These are phyloP conservation scores for Rhinoptilus africanus DNA, from an alignment of 2,113 vertebrate species.

Conservation along the genomic window DNA sequence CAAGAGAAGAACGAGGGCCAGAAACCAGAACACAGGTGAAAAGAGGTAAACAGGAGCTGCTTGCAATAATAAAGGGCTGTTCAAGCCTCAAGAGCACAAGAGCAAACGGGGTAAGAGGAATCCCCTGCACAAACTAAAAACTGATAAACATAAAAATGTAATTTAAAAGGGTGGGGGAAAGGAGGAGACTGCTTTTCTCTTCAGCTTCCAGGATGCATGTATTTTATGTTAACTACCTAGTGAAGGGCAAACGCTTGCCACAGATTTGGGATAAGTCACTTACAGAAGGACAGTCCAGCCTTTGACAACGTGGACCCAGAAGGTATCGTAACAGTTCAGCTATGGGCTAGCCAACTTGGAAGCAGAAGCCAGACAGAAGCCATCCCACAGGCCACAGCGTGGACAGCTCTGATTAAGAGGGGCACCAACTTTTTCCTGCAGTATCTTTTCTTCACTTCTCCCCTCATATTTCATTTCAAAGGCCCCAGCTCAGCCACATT, in stretches of 20 bases:
- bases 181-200: background rate
- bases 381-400: background rate
- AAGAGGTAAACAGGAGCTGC: slow-evolving; percentile 32
- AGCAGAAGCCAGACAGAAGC: background rate
- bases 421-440: background rate
- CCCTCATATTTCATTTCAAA: background rate
- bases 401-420: background rate
- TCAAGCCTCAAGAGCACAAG: background rate
- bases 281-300: background rate
- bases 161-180: background rate
- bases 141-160: background rate
- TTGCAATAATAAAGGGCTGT: background rate
- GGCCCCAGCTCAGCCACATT: background rate
- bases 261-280: background rate
- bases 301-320: background rate
- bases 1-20: background rate
- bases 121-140: background rate
- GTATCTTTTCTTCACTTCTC: background rate
- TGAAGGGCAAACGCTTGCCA: background rate
- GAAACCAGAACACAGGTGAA: slow-evolving; percentile 45
- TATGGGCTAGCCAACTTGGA: background rate
- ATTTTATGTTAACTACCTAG: background rate
- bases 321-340: background rate
- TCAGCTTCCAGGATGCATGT: background rate
- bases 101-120: background rate